Percentiles rank a stretch among this genome's conserved stretches.
These are phyloP conservation scores for Pterostichus niger DNA, from an alignment of 2,888 invertebrate species.

Conservation along the genomic window DNA sequence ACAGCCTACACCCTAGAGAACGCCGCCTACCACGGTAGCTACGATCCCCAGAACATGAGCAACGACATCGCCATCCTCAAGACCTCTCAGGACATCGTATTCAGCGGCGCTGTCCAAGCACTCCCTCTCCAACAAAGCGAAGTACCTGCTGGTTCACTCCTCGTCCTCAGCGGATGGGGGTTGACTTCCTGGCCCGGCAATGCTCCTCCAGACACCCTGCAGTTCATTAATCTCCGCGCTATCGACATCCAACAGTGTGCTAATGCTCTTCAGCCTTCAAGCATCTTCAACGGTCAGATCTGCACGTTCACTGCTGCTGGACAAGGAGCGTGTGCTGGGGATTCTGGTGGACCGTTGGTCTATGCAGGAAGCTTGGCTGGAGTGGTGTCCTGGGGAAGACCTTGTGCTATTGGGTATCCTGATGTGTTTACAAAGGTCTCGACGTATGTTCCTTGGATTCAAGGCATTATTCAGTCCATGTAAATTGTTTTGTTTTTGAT, in stretches of 20 bases:
- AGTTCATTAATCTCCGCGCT: background rate
- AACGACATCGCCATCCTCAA: conserved; percentile 43
- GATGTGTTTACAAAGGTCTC: conserved; percentile 36
- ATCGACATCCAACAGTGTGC: conserved; percentile 25
- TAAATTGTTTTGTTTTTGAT: background rate
- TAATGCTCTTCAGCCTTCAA: background rate
- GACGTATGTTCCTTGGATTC: background rate
- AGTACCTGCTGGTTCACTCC: background rate
- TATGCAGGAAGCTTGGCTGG: conserved; percentile 35
- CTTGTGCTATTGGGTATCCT: conserved; percentile 52
- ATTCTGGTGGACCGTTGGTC: conserved; percentile 51
- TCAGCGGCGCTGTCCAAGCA: background rate
- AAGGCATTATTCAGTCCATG: background rate
- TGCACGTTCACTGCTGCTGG: conserved; percentile 48
- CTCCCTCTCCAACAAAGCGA: background rate
- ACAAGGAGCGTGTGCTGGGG: conserved; percentile 48
- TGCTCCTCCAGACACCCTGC: conserved; percentile 9
- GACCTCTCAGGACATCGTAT: conserved; percentile 1
- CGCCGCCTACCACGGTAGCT: conserved; percentile 26
- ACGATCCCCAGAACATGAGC: background rate
- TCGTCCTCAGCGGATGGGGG: conserved; percentile 54
- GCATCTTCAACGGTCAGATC: conserved; percentile 29
- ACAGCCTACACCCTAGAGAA: background rate
- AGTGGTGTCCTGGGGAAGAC: conserved; percentile 27
- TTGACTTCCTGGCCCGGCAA: conserved; percentile 11